Evolutionary conservation across 2,888 invertebrate species (phyloP).

Genomic region (Acrobasis suavella): DNA sequence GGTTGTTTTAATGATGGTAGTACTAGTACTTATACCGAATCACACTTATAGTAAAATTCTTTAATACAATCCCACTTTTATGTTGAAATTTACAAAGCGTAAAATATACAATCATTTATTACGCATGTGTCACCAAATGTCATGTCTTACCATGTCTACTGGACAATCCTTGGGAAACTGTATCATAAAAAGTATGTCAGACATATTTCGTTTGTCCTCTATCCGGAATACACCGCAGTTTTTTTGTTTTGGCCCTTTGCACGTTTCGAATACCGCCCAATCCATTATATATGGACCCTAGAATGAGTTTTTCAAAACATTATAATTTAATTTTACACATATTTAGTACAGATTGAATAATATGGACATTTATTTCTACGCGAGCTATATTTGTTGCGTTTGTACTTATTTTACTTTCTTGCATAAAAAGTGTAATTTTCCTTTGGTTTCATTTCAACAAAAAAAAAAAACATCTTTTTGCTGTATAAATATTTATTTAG

Average conservation of each 20-base stretch:
- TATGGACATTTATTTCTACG: too few species aligned
- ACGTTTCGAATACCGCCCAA: constrained; percentile 53
- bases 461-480: too few species aligned
- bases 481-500: not conserved
- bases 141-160: constrained; percentile 51
- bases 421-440: not conserved
- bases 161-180: constrained; percentile 61
- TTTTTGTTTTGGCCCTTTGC: constrained; percentile 64
- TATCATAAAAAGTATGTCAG: constrained; percentile 54
- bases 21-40: too few species aligned
- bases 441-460: too few species aligned
- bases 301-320: constrained; percentile 28
- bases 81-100: too few species aligned
- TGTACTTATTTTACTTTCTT: not conserved
- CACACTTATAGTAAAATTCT: too few species aligned
- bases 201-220: constrained; percentile 53
- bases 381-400: too few species aligned
- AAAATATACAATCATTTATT: too few species aligned
- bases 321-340: too few species aligned
- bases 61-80: too few species aligned
- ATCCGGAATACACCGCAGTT: constrained; percentile 56
- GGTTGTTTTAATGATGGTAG: too few species aligned
- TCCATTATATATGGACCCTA: constrained; percentile 60
- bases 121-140: not conserved
- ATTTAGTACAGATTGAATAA: too few species aligned